Conservation (phyloP, 2,113 vertebrate species). For the Raja brachyura region DNA sequence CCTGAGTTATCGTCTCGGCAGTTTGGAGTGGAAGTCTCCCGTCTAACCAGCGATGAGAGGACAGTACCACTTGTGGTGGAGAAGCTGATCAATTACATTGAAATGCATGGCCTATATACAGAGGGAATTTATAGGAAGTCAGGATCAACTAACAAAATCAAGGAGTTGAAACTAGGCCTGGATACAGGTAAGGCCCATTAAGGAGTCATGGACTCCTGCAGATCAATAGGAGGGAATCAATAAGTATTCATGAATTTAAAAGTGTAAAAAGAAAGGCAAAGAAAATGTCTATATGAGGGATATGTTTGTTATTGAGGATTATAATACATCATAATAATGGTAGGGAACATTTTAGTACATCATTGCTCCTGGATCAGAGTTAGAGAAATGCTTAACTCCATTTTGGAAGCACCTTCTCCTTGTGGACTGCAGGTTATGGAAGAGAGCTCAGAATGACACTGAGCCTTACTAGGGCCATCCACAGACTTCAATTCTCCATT, state of each 20-base stretch:
- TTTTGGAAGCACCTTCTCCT: not conserved
- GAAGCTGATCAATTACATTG: slow-evolving; percentile 96
- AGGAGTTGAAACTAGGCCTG: slow-evolving; percentile 83
- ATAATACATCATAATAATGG: not conserved
- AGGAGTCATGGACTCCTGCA: too few relatives aligned
- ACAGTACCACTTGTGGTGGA: slow-evolving; percentile 85
- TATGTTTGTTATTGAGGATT: not conserved
- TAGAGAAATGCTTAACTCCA: not conserved
- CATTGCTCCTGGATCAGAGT: not conserved
- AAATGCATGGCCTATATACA: slow-evolving; percentile 95
- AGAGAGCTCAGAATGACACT: not conserved
- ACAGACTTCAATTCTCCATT: not conserved
- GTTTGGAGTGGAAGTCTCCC: slow-evolving; percentile 87
- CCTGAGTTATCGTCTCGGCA: slow-evolving; percentile 85
- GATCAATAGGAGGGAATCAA: not conserved
- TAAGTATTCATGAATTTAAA: not conserved
- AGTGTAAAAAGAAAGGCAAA: not conserved
- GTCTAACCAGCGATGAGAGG: slow-evolving; percentile 83
- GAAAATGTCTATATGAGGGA: not conserved
- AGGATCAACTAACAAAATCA: slow-evolving; percentile 93
- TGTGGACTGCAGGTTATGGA: not conserved
- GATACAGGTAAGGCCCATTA: slow-evolving; percentile 69
- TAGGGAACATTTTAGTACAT: not conserved
- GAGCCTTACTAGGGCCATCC: too few relatives aligned
- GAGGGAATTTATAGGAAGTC: slow-evolving; percentile 97